Percentiles rank a stretch among this genome's conserved stretches.
Evolutionary conservation across 2,797 vertebrate genomes (phyloP).

Genomic region (Sitta carolinensis): DNA sequence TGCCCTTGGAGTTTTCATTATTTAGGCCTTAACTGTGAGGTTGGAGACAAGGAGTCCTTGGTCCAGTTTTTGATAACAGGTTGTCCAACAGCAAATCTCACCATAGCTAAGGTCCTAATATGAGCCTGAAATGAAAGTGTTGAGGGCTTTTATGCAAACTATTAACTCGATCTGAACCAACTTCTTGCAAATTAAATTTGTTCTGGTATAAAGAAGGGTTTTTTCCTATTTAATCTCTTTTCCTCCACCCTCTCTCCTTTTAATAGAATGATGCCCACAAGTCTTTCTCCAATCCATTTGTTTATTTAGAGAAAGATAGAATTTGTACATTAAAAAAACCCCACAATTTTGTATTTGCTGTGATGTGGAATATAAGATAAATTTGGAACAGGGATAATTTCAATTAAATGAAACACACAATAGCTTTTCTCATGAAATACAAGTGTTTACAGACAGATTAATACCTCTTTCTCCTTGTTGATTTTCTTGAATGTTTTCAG

Average conservation of each 20-base stretch:
- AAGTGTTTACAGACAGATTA: background rate
- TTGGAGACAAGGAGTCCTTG: background rate
- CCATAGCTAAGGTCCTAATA: background rate
- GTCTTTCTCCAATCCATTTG: background rate
- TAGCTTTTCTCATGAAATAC: background rate
- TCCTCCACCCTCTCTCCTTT: rapidly evolving
- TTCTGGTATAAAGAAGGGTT: background rate
- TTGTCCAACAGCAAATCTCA: background rate
- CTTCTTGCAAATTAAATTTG: background rate
- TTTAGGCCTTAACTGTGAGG: background rate
- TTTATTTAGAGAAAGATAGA: background rate
- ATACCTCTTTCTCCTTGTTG: background rate
- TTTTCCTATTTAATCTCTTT: background rate
- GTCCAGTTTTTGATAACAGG: background rate
- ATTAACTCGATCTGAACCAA: background rate
- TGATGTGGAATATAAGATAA: background rate
- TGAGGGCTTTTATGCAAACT: background rate
- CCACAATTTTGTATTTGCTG: background rate
- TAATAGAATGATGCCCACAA: background rate
- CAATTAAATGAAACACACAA: background rate
- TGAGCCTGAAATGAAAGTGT: background rate
- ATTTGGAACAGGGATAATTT: background rate
- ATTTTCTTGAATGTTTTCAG: background rate
- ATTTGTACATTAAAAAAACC: background rate
- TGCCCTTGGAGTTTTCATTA: background rate